Conservation (phyloP, 2,113 vertebrate genomes). For the Pangasianodon hypophthalmus region DNA sequence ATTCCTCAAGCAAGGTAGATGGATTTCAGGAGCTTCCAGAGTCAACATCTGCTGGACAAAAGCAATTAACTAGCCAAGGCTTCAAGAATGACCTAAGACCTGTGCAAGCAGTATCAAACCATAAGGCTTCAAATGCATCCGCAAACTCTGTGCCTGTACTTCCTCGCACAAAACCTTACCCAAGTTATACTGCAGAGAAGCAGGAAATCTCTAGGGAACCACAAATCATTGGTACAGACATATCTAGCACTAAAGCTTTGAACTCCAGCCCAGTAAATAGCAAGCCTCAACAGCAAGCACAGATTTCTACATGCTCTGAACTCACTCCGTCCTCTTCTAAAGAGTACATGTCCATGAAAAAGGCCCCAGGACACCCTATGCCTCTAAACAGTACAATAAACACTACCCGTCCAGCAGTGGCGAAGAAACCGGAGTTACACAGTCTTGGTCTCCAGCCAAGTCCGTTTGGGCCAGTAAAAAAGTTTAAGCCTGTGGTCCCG, state of each 20-base stretch:
- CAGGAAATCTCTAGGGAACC: conserved; percentile 41
- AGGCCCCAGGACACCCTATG: conserved; percentile 16
- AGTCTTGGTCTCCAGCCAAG: conserved; percentile 43
- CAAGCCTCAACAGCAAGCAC: conserved; percentile 47
- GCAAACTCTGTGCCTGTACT: conserved; percentile 43
- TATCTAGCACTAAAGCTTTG: conserved; percentile 35
- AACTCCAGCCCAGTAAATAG: conserved; percentile 48
- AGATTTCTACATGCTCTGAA: conserved; percentile 21
- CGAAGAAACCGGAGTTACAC: conserved; percentile 54
- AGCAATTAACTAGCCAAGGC: conserved; percentile 8
- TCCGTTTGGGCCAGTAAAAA: conserved; percentile 89
- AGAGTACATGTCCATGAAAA: conserved; percentile 49
- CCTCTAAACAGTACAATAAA: conserved; percentile 37
- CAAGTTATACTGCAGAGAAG: conserved; percentile 54
- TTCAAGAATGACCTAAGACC: conserved; percentile 58
- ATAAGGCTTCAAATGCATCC: conserved; percentile 18
- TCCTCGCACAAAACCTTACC: conserved; percentile 33
- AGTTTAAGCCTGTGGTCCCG: conserved; percentile 82
- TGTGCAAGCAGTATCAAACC: conserved; percentile 54
- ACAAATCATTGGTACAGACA: conserved; percentile 16
- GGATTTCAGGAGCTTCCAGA: conserved; percentile 42
- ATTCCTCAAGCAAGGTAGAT: conserved; percentile 51
- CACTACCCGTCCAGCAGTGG: conserved; percentile 17
- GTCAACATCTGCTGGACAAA: conserved; percentile 44
- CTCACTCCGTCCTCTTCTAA: conserved; percentile 45